Evolutionary conservation across 2,888 invertebrate genomes (phyloP).

Genomic region (Argyra leucocephala): DNA sequence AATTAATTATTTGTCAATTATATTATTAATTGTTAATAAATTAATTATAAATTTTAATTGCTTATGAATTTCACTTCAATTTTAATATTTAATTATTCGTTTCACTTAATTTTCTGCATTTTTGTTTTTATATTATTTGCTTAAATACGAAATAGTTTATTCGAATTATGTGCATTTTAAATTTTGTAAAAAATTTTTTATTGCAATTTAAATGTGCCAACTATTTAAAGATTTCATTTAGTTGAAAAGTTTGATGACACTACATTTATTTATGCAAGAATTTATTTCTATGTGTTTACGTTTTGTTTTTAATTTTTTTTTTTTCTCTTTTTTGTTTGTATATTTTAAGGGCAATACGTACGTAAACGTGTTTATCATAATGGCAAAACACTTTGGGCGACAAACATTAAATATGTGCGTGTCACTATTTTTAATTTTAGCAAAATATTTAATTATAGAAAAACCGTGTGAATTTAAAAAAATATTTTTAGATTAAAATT

Average conservation of each 20-base stretch:
- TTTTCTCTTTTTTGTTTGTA: background rate
- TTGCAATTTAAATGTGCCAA: background rate
- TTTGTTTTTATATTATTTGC: no score
- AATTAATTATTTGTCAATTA: no score
- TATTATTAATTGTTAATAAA: no score
- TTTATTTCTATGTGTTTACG: no score
- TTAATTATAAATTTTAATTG: no score
- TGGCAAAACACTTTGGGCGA: background rate
- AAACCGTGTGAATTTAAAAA: background rate
- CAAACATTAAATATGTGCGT: background rate
- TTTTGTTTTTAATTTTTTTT: background rate
- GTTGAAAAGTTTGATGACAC: conserved; percentile 2
- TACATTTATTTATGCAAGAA: no score
- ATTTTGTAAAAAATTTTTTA: no score
- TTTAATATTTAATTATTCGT: no score
- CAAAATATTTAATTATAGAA: conserved; percentile 2
- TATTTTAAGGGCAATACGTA: background rate
- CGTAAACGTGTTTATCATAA: background rate
- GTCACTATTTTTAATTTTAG: conserved; percentile 6
- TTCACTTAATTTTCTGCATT: no score
- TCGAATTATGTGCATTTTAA: no score
- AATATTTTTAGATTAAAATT: conserved; percentile 1
- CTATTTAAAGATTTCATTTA: background rate
- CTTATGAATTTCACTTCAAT: no score
- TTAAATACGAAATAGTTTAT: no score